Conservation (phyloP, 2,797 vertebrate species). For the Hephaestus fuliginosus region DNA sequence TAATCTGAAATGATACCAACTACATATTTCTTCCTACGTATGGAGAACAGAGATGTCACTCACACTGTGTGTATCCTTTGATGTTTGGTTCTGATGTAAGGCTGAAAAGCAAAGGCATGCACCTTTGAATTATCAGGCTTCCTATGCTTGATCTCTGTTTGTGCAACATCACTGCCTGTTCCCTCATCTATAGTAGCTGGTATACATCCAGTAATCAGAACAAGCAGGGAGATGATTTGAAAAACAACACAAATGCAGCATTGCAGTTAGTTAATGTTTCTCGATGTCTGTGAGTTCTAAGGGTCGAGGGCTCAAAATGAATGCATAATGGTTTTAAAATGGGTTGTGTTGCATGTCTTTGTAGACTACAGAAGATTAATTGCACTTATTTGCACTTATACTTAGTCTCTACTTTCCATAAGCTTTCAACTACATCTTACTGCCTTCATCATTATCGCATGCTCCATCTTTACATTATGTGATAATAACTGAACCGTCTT, state of each 20-base stretch:
- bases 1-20: not conserved
- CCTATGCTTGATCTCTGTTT: not conserved
- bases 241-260: not conserved
- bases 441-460: not conserved
- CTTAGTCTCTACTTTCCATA: too few species aligned
- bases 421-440: not conserved
- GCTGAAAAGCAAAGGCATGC: not conserved
- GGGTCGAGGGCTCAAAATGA: too few species aligned
- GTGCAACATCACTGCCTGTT: not conserved
- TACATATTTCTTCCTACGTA: not conserved
- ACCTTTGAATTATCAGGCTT: not conserved
- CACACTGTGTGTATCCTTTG: not conserved
- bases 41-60: not conserved
- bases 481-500: not conserved
- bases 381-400: too few species aligned
- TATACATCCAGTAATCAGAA: not conserved
- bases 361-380: too few species aligned
- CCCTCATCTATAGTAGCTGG: not conserved
- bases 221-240: not conserved
- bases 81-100: not conserved
- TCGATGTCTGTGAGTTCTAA: too few species aligned
- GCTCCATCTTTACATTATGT: too few species aligned
- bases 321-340: too few species aligned
- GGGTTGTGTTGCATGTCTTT: too few species aligned
- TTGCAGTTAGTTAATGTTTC: not conserved